Base-by-base conservation (phyloP, 1,140 invertebrate genomes). In the Neodiprion virginianus region DNA sequence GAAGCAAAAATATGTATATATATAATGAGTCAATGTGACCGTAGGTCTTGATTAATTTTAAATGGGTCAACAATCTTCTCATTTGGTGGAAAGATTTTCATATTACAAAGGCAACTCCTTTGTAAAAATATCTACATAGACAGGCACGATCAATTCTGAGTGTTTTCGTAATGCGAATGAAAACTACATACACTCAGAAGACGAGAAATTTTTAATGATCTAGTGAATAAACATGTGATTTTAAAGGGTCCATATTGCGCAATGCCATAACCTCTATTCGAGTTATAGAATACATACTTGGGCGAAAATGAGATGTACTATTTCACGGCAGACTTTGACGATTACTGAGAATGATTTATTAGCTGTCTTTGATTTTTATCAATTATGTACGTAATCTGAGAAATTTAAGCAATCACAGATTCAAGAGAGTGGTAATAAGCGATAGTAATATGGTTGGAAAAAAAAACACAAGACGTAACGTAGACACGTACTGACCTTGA, bases 231-330 rank as follows among this genome's bases (percentile, higher is more conserved):
- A 40, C 28, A 40, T 40, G 28, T 40, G 7, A 14, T 61, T 61
- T 61, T 61, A 61, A 61, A 17, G 11, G 53, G 40, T 69, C 67
- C 67, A 69, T 69, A 69, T 69, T 69, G 67, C 10, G 40, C 67
- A 23, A 69, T 69, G 67, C 5, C 12, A 69, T 69, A 69, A 69
- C 67, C 67, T 69, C n/a, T 5, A 14, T 61, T 8, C n/a, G 53
- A 5, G 53, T 61, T 14, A 7, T 61, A 4, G n/a, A 4, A 61
- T 61, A 12, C 11, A 12, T 61, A 61, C 53, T 61, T 61, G n/a
- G 11, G 11, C 53, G 53, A 61, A 61, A 61, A 61, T 61, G 11
- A 4, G 53, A 61, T 2, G 28, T 61, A 14, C 53, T 17, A 61
- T 14, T 17, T 17, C 4, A 61, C 11, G n/a, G n/a, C 11, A 8